Evolutionary conservation across 2,888 invertebrate genomes (phyloP), one percentile per base, ranked within the genome.

Genomic region (Hydriomena furcata): DNA sequence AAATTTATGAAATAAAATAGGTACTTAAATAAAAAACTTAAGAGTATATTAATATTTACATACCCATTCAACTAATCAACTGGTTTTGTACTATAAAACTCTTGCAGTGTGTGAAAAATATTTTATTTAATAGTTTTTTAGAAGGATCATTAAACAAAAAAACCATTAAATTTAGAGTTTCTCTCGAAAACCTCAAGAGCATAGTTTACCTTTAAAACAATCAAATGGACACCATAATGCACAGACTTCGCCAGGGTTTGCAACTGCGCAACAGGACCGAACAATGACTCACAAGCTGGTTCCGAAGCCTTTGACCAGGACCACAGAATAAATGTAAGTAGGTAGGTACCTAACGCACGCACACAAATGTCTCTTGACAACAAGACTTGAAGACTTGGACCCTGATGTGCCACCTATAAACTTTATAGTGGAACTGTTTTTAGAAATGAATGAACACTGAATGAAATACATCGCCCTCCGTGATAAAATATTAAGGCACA

Each of bases 221-320:
- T 7, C 6, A 11, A 41, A 31, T 17, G 17, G 4, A 17, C 17
- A 17, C 17, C n/a, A 4, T 17, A 17, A 17, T 17, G 17, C 17
- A 17, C 17, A 17, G 17, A 17, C 2, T 4, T 7, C 23, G 17
- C 13, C 13, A 35, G 62, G 66, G 55, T 63, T 65, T 54, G 59
- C 55, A 57, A 45, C 48, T 27, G 52, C 61, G 68, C 63, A 50
- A 43, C 47, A 61, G 54, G 51, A 48, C 52, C 60, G 58, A 43
- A 32, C 58, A 54, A 41, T 61, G 60, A 61, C 43, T 61, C 60
- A 61, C 55, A 52, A 55, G 55, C 60, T 53, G 56, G 60, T 59
- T 59, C 34, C 25, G 36, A 56, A 51, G 52, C 43, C 50, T 43
- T 41, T 57, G 43, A 55, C 56, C 55, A 52, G 47, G 43, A 25